Evolutionary conservation across 92 coral and sea anemone species (phyloP).

Genomic region (Porites rus): DNA sequence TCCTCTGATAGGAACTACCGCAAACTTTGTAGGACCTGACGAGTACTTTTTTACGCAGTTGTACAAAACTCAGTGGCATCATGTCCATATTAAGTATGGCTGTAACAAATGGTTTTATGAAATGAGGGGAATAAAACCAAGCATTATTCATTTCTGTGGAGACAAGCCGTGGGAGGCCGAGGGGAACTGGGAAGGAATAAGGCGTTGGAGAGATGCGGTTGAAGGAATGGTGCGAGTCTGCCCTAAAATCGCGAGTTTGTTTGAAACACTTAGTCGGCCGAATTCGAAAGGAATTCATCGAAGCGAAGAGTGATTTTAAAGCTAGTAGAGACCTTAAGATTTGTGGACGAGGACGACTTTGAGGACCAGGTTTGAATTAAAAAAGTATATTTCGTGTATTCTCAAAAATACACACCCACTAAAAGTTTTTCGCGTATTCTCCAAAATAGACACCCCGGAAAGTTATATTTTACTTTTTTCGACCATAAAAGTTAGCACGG

Average conservation of each 20-base stretch:
- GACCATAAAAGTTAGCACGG: too few species aligned
- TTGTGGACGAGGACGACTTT: too few species aligned
- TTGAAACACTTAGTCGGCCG: conserved; percentile 4
- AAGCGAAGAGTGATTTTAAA: not conserved
- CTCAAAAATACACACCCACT: too few species aligned
- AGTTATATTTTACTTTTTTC: too few species aligned
- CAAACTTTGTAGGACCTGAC: conserved; percentile 87
- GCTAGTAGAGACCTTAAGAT: too few species aligned
- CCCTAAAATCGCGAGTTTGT: conserved; percentile 23
- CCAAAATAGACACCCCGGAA: too few species aligned
- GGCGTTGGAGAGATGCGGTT: conserved; percentile 41
- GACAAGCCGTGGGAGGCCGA: conserved; percentile 81
- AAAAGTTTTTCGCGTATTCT: too few species aligned
- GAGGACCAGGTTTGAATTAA: too few species aligned
- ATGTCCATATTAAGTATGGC: conserved; percentile 80
- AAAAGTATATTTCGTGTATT: too few species aligned
- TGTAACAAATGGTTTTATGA: conserved; percentile 79
- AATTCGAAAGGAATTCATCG: not conserved
- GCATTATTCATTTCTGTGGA: conserved; percentile 75
- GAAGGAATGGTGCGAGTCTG: conserved; percentile 31
- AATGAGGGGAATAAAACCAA: conserved; percentile 57
- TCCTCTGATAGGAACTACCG: conserved; percentile 72
- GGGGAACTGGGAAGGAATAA: conserved; percentile 64
- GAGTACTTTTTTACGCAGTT: conserved; percentile 87
- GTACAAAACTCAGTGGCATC: conserved; percentile 83